Conservation (phyloP, 2,113 vertebrate genomes). For the Murina feae region DNA sequence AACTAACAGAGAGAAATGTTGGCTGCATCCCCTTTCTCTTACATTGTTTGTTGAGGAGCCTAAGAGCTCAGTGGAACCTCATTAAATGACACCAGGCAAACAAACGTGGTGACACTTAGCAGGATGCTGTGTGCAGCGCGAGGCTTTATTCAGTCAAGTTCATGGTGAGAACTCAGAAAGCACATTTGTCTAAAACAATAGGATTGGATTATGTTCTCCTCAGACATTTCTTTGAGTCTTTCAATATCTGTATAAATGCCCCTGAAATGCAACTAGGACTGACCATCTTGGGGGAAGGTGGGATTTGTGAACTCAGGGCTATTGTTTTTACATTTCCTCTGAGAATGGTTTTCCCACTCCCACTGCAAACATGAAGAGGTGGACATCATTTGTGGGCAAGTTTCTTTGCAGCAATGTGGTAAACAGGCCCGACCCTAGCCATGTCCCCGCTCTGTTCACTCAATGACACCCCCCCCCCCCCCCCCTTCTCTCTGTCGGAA, state of each 20-base stretch:
- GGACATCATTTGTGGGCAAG: not conserved
- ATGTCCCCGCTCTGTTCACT: not conserved
- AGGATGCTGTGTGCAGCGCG: not conserved
- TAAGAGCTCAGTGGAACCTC: not conserved
- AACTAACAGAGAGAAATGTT: not conserved
- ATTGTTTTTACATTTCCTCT: not conserved
- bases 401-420: not conserved
- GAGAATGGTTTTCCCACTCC: not conserved
- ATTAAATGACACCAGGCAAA: not conserved
- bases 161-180: slow-evolving; percentile 43
- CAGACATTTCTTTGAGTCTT: slow-evolving; percentile 42
- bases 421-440: not conserved
- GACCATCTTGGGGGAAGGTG: not conserved
- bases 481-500: not conserved
- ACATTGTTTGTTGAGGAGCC: not conserved
- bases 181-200: slow-evolving; percentile 46
- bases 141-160: not conserved
- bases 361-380: not conserved
- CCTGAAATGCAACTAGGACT: not conserved
- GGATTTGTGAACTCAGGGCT: not conserved
- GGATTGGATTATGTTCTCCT: slow-evolving; percentile 36
- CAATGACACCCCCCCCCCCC: not conserved
- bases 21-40: not conserved
- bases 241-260: slow-evolving; percentile 38
- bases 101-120: not conserved